Evolutionary conservation across 1,140 invertebrate species (phyloP).

Genomic region (Lucilia sericata): DNA sequence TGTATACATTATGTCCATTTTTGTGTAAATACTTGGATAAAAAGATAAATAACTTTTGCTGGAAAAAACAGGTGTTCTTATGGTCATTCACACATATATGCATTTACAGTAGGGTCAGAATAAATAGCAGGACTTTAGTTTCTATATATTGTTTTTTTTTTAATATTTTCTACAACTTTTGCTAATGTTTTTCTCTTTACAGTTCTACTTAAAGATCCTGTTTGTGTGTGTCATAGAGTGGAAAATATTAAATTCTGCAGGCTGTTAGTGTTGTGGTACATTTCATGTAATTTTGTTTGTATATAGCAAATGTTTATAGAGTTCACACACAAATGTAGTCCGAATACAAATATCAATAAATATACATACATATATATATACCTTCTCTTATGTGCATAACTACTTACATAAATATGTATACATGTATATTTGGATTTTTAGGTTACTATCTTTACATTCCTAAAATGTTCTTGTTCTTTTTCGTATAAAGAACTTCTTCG

Average conservation of each 20-base stretch:
- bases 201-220: neutral
- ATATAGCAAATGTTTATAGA: neutral
- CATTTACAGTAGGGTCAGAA: neutral
- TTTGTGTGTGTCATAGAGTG: neutral
- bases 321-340: no score
- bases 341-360: neutral
- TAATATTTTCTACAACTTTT: no score
- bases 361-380: neutral
- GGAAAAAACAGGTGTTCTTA: conserved; percentile 31
- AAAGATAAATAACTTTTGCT: neutral
- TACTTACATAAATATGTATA: neutral
- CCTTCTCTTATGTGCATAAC: no score
- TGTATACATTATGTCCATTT: neutral
- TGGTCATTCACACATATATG: neutral
- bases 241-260: conserved; percentile 9
- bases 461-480: no score
- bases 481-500: no score
- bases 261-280: conserved; percentile 15
- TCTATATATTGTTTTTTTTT: no score
- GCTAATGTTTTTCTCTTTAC: no score
- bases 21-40: neutral
- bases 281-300: neutral
- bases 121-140: no score
- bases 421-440: no score
- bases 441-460: no score